Percentiles rank a stretch among this genome's conserved stretches.
Evolutionary conservation across 2,888 invertebrate species (phyloP).

Genomic region (Agrochola macilenta): DNA sequence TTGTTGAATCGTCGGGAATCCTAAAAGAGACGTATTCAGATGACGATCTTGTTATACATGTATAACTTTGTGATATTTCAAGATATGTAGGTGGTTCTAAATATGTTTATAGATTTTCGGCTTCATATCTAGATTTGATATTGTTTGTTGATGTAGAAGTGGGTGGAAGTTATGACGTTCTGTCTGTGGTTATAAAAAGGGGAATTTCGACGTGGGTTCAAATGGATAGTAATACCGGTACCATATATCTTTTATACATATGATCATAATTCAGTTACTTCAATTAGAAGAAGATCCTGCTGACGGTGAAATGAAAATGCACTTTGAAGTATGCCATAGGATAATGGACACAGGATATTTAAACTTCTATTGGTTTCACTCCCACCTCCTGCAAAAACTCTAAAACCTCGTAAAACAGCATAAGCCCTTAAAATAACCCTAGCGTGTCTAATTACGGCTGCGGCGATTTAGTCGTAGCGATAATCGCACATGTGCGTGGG

Average conservation of each 20-base stretch:
- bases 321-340: neutral
- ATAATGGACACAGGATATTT: neutral
- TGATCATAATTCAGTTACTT: neutral
- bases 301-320: neutral
- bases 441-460: constrained; percentile 55
- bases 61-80: constrained; percentile 4
- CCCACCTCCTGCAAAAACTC: neutral
- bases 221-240: neutral
- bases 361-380: neutral
- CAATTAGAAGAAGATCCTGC: neutral
- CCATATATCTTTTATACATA: neutral
- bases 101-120: constrained; percentile 13
- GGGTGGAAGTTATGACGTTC: constrained; percentile 20
- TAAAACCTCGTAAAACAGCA: constrained; percentile 2
- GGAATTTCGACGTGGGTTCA: neutral
- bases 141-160: constrained; percentile 22
- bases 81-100: constrained; percentile 12
- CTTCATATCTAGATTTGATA: constrained; percentile 1
- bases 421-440: constrained; percentile 43
- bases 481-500: constrained; percentile 65
- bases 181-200: constrained; percentile 15
- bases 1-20: constrained; percentile 18
- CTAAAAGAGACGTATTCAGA: neutral
- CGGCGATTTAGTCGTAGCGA: constrained; percentile 46
- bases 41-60: constrained; percentile 1